Conservation (phyloP, 1,140 invertebrate genomes). For the Drosophila setifemur region DNA sequence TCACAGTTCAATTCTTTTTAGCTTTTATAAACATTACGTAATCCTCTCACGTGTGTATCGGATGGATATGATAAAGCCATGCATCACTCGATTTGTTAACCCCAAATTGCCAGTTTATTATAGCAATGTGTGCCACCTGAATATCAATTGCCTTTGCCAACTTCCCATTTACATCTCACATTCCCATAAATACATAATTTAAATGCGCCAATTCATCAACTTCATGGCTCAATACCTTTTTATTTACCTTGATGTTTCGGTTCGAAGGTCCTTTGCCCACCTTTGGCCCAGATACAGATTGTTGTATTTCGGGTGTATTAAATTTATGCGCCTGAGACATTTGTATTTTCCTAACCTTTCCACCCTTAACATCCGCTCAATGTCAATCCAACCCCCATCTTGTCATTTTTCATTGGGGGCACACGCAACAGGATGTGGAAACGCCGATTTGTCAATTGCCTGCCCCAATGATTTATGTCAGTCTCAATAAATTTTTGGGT, state of each 20-base stretch:
- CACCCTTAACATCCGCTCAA: constrained; percentile 10
- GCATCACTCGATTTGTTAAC: constrained; percentile 47
- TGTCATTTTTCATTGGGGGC: constrained; percentile 8
- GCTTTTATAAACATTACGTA: neutral
- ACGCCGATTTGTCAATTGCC: constrained; percentile 55
- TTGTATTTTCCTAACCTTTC: neutral
- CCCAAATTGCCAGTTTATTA: constrained; percentile 53
- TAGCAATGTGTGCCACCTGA: constrained; percentile 27
- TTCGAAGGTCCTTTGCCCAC: constrained; percentile 16
- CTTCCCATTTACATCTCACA: neutral
- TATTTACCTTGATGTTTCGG: constrained; percentile 43
- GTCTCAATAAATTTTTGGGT: constrained; percentile 30
- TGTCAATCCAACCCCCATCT: constrained; percentile 3
- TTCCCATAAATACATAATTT: constrained; percentile 46
- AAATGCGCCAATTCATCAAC: constrained; percentile 53
- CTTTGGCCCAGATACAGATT: neutral
- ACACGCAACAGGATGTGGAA: constrained; percentile 45
- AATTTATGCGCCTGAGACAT: constrained; percentile 33
- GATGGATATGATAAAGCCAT: constrained; percentile 36
- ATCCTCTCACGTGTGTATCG: constrained; percentile 22
- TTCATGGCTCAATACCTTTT: constrained; percentile 50
- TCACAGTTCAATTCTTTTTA: neutral
- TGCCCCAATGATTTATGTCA: constrained; percentile 32
- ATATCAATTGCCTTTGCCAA: constrained; percentile 22
- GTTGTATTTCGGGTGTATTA: constrained; percentile 9